Evolutionary conservation across 2,888 invertebrate species (phyloP), one percentile per base, ranked within the genome.

Genomic region (Chelonus formosanus): DNA sequence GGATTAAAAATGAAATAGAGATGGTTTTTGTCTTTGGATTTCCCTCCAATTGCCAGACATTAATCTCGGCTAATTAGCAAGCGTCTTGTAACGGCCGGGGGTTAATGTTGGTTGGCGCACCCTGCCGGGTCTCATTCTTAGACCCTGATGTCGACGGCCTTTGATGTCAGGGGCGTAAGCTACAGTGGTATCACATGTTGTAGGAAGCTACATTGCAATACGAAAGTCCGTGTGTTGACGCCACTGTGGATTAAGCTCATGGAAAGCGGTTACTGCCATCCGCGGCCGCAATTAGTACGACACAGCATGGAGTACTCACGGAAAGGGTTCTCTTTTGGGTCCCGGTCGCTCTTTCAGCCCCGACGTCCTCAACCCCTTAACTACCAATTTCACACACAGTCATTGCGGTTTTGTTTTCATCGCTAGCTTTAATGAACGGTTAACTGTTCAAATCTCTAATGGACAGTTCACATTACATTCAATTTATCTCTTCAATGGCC

Each of bases 201-300:
- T 40, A 43, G 31, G 31, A 32, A 34, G 10, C 43, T 40, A 34
- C 56, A 31, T 43, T 10, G 50, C 43, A 48, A 63, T 63, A 47
- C 10, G 40, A 8, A 10, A 44, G 58, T 44, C 40, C 48, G 47
- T 40, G 45, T 63, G 64, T 72, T 75, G 72, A 76, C 81, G 79
- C 81, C 80, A 74, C 67, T 80, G 72, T 77, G 71, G 78, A 77
- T 80, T 82, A 79, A 80, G 79, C 79, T 79, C 79, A 60, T 71
- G 77, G 74, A 72, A 71, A 80, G 80, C 80, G 78, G 81, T 82
- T 80, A 82, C 78, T 75, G 76, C 76, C 82, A 82, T 80, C 82
- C 82, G 82, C 73, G 81, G 76, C 78, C 79, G 81, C 80, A 82
- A 82, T 82, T 82, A 82, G 81, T 80, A 76, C 79, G 79, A 77